Base-by-base conservation (phyloP, 1,140 invertebrate genomes). In the Zaprionus lachaisei region DNA sequence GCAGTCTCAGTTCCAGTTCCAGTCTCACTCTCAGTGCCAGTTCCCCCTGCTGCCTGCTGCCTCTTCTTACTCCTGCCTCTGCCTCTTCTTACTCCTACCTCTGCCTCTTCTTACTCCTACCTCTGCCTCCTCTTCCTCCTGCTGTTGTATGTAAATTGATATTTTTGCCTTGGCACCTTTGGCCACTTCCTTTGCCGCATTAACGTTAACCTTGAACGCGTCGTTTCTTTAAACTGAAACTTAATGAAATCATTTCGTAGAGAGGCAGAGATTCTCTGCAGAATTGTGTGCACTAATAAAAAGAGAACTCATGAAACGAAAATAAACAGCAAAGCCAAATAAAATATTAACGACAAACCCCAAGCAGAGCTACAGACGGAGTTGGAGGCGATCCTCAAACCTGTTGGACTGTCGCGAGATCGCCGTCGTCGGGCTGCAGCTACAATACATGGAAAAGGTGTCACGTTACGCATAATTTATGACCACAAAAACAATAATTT, bases 381-480 rank as follows among this genome's bases (percentile, higher is more conserved):
- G 61, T 41, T 56, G 12, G 12, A 60, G 41, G 41, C 47, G 44
- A 67, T 73, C 57, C 24, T 31, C 41, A 73, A 83, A 83, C 83
- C 83, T 83, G 84, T 74, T 77, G 72, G 56, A 31, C 14, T 17
- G 61, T 63, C 67, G 56, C 51, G 31, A 62, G 60, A 38, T 38
- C 4, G 31, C 2, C 28, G 28, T 11, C 9, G 28, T 9, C 9
- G 37, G 37, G 37, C 37, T 34, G 31, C 14, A 47, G 41, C 17
- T 77, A 84, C 82, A 84, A 15, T 77, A 84, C 82, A 84, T 79
- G 83, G 81, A 77, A 90, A 92, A 92, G 91, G 91, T 92, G 91
- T 92, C 91, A 83, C 86, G 91, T 92, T 91, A 92, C 91, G 84
- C 83, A 92, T 92, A 92, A 92, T 92, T 92, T 92, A 92, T 80